Percentiles rank a stretch among this genome's conserved stretches.
Evolutionary conservation across 2,797 vertebrate genomes (phyloP).

Genomic region (Rhadinocentrus ornatus): DNA sequence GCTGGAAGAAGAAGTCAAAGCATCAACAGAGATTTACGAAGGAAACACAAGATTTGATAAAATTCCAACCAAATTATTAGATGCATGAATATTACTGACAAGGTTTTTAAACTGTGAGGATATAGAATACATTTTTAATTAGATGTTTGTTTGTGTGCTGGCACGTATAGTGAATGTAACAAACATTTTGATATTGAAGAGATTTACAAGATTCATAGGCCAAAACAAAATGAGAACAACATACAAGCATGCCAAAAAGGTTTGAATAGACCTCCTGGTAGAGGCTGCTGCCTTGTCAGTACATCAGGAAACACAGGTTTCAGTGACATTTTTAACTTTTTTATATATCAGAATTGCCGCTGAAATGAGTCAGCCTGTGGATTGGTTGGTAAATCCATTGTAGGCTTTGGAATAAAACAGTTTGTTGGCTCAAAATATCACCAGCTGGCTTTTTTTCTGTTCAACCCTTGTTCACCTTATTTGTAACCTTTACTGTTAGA

Average conservation of each 20-base stretch:
- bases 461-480: neutral
- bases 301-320: neutral
- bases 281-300: neutral
- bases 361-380: neutral
- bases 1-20: conserved; percentile 15
- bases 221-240: neutral
- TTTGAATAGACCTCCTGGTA: no score
- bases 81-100: conserved; percentile 4
- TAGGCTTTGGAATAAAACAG: neutral
- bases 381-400: neutral
- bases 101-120: neutral
- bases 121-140: neutral
- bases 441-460: neutral
- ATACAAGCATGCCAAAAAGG: no score
- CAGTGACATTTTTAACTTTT: no score
- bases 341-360: neutral
- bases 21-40: conserved; percentile 11
- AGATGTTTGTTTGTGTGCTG: neutral
- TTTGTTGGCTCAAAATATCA: neutral
- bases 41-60: conserved; percentile 7
- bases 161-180: no score
- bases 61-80: neutral
- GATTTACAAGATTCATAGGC: neutral
- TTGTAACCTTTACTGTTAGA: neutral
- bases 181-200: neutral